Conservation (phyloP, 1,140 invertebrate species). For the Goniozus legneri region DNA sequence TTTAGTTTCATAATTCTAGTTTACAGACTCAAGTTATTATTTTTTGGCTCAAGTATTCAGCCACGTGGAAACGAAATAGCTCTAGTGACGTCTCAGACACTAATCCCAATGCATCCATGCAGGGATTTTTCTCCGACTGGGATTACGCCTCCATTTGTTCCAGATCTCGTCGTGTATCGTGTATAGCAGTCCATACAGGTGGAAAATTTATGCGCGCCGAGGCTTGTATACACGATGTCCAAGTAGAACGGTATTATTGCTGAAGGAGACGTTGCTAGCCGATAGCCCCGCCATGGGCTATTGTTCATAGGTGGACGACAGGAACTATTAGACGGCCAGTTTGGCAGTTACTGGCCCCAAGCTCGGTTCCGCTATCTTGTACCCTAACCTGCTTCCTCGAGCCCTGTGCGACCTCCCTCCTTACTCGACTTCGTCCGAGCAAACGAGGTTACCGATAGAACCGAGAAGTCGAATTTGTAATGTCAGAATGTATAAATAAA, state of each 20-base stretch:
- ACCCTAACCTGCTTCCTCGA: constrained; percentile 2
- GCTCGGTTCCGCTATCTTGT: constrained; percentile 17
- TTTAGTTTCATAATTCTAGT: too few species aligned
- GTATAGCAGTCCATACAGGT: background rate
- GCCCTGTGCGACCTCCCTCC: constrained; percentile 2
- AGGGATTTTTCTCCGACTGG: too few species aligned
- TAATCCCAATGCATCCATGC: too few species aligned
- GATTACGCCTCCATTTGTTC: too few species aligned
- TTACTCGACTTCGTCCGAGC: too few species aligned
- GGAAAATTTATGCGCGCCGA: constrained; percentile 15
- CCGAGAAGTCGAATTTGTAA: too few species aligned
- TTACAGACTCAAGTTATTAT: too few species aligned
- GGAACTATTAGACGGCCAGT: constrained; percentile 35
- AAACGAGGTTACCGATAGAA: too few species aligned
- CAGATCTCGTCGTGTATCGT: background rate
- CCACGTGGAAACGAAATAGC: too few species aligned
- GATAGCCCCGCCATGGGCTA: constrained; percentile 24
- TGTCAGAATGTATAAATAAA: too few species aligned
- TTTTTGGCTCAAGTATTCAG: too few species aligned
- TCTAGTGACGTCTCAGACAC: too few species aligned
- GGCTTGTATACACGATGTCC: constrained; percentile 16
- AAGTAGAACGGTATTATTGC: constrained; percentile 19
- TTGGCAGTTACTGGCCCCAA: constrained; percentile 31
- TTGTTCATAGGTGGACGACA: constrained; percentile 27
- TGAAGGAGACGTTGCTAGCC: constrained; percentile 16